Base-by-base conservation (phyloP, 2,797 vertebrate species). In the Apogon talboti region DNA sequence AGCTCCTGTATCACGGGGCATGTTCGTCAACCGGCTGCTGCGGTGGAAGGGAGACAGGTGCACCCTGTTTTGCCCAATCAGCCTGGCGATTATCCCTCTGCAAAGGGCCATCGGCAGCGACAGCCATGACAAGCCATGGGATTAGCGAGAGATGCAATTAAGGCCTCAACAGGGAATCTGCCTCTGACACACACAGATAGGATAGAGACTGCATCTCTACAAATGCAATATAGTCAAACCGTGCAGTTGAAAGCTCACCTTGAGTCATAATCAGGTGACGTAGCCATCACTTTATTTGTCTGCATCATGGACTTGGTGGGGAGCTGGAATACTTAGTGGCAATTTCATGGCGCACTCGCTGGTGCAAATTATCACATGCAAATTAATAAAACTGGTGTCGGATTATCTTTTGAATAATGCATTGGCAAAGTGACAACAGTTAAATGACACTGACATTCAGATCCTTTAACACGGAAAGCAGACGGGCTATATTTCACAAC, bases 61-160 rank as follows among this genome's bases (percentile, higher is more conserved):
- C 50, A 74, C 41, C n/a, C 52, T 62, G 84, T 55, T 86, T 75
- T 73, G 74, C 71, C 76, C 72, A 81, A 87, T 90, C 83, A 87
- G 87, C 74, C 76, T 56, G 79, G 46, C 70, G 80, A 89, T 90
- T 88, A 91, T 86, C 66, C 79, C 72, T 82, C 76, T 47, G 76
- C 48, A 87, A 83, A 82, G 74, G 73, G 66, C 80, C 77, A 66
- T 82, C 66, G 71, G 74, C 85, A 68, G 73, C 71, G 7, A 67
- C 75, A 64, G 54, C 73, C 65, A 66, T 78, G 82, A 91, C 89
- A 87, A 85, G 84, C 66, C 37, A 49, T 55, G 24, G 87, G 88
- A 91, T 92, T 91, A 91, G 73, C 35, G 43, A 76, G 75, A 87
- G 87, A 91, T 78, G 87, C 91, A 93, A 92, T 93, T 92, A 93